Conservation (phyloP, 2,888 invertebrate species). For the Epirrhoe alternata region DNA sequence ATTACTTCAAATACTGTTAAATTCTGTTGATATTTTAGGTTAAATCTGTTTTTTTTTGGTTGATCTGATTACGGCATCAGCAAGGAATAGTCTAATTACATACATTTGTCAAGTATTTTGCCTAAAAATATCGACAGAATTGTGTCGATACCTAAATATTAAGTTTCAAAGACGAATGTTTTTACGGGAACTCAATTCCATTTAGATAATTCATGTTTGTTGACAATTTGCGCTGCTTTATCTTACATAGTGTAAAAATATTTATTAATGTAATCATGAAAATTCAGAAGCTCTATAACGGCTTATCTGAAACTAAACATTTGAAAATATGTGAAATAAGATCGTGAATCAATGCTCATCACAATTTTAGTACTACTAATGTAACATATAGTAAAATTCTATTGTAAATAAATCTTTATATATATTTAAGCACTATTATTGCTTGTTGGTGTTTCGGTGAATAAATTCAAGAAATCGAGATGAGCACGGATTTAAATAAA, state of each 20-base stretch:
- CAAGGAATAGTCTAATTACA: too few relatives aligned
- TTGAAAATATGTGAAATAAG: slow-evolving; percentile 84
- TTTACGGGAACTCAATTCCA: slow-evolving; percentile 84
- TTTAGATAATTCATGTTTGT: slow-evolving; percentile 68
- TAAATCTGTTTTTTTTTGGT: not conserved
- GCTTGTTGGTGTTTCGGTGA: slow-evolving; percentile 43
- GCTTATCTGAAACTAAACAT: slow-evolving; percentile 66
- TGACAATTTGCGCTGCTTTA: slow-evolving; percentile 59
- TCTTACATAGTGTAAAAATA: slow-evolving; percentile 51
- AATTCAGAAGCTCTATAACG: slow-evolving; percentile 50
- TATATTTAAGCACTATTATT: slow-evolving; percentile 54
- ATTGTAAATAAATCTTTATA: slow-evolving; percentile 50
- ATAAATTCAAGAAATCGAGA: slow-evolving; percentile 62
- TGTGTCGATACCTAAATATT: slow-evolving; percentile 61
- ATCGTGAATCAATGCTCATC: slow-evolving; percentile 75
- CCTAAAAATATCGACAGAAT: slow-evolving; percentile 1
- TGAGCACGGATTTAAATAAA: slow-evolving; percentile 71
- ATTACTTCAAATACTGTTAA: slow-evolving; percentile 58
- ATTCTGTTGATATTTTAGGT: not conserved
- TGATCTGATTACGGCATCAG: not conserved
- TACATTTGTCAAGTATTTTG: not conserved
- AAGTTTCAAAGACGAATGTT: slow-evolving; percentile 49
- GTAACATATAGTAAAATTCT: slow-evolving; percentile 40
- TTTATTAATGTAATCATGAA: slow-evolving; percentile 49
- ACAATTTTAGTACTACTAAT: slow-evolving; percentile 53